Conservation (phyloP, 2,113 vertebrate species). For the Alethe castanea region DNA sequence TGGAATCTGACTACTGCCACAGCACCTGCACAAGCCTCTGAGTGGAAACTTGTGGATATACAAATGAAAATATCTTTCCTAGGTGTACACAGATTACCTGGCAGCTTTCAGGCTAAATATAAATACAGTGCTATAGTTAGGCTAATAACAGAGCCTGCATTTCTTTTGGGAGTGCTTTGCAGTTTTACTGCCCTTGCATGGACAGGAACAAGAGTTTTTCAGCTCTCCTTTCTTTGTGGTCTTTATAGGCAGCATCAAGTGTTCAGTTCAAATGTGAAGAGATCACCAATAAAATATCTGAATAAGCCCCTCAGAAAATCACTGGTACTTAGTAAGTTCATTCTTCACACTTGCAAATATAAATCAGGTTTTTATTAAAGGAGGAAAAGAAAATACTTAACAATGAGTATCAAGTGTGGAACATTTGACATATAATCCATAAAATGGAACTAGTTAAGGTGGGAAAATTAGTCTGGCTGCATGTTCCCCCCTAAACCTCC, state of each 20-base stretch:
- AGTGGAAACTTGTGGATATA: not conserved
- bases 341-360: not conserved
- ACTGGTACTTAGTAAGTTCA: not conserved
- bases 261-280: not conserved
- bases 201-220: not conserved
- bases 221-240: not conserved
- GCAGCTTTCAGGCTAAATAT: not conserved
- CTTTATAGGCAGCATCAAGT: not conserved
- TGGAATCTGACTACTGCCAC: not conserved
- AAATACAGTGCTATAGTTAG: not conserved
- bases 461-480: not conserved
- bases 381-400: not conserved
- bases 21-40: not conserved
- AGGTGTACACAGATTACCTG: not conserved
- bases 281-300: not conserved
- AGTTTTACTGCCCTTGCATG: not conserved
- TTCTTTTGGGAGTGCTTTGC: not conserved
- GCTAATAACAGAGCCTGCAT: not conserved
- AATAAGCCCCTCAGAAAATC: not conserved
- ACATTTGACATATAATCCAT: not conserved
- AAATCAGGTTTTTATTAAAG: not conserved
- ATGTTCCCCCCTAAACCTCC: not conserved
- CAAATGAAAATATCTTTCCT: not conserved
- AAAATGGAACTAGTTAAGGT: not conserved
- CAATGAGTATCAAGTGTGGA: not conserved